Evolutionary conservation across 2,888 invertebrate species (phyloP), one percentile per base, ranked within the genome.

Genomic region (Megaustenia siamemsis): DNA sequence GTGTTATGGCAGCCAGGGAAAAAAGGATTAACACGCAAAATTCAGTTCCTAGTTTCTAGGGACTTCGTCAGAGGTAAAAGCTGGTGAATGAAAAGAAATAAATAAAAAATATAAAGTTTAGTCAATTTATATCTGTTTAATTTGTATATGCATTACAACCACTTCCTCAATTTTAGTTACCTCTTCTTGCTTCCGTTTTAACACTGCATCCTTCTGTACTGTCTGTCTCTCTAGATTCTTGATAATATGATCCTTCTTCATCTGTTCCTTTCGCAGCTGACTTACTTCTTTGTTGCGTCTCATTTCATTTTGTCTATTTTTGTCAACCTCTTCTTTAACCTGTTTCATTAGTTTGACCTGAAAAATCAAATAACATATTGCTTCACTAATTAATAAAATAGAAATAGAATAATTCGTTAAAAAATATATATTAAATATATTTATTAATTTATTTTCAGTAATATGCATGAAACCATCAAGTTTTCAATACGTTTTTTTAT

Each of bases 181-280:
- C 93, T 94, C 93, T 85, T 94, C 93, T 43, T 92, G 92, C 88
- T 94, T 94, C 28, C 94, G 95, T 91, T 96, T 96, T 53, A 99
- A 95, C 3, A 99, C 94, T 92, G 97, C 96, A 92, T 99, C 98
- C 93, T 97, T 98, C 91, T 97, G 96, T 90, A 96, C 96, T 83
- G 94, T 94, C 93, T 99, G 97, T 1, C 97, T 97, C 95, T 99
- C 98, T 89, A 99, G 95, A 0, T 96, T 96, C 89, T 97, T 96
- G 85, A 99, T 98, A 88, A 96, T 95, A 92, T 97, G 98, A 80
- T 98, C 98, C 91, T 97, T 97, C 90, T 96, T 96, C 32, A 98
- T 95, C 84, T 97, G 96, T 93, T 98, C 98, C 92, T 99, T 98
- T 81, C 97, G 96, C 86, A 99, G 94, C 93, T 98, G 97, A 0